Evolutionary conservation across 2,113 vertebrate species (phyloP).

Genomic region (Ceyx margarethae): DNA sequence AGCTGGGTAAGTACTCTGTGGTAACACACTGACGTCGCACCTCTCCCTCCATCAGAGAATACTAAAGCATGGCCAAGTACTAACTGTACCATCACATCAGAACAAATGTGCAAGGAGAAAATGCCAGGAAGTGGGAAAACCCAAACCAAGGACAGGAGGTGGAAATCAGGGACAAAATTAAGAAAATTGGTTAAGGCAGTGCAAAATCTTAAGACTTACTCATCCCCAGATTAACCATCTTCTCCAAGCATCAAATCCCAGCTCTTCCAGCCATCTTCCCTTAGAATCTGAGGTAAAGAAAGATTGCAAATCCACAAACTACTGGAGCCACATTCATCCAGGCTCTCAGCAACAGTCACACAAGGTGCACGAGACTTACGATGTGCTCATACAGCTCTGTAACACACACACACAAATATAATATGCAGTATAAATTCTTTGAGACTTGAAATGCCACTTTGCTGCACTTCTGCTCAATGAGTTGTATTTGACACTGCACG

Average conservation of each 20-base stretch:
- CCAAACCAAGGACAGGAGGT: background rate
- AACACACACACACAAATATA: background rate
- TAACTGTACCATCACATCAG: background rate
- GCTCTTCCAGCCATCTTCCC: background rate
- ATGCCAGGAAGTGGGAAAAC: background rate
- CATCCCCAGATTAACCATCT: background rate
- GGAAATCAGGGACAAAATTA: background rate
- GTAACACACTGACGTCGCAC: background rate
- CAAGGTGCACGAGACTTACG: background rate
- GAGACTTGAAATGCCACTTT: background rate
- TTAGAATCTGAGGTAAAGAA: background rate
- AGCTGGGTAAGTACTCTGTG: background rate
- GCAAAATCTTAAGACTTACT: background rate
- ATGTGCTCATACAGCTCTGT: no score
- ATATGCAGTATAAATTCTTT: background rate
- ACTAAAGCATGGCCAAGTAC: background rate
- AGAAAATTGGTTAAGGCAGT: background rate
- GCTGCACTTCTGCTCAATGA: background rate
- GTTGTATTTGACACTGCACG: fast-evolving
- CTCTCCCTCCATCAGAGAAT: background rate
- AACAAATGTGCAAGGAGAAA: background rate
- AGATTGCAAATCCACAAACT: background rate
- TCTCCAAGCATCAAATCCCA: background rate
- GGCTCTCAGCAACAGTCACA: background rate
- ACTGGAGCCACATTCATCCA: background rate